Evolutionary conservation across 2,797 vertebrate genomes (phyloP).

Genomic region (Syngnathus rostellatus): DNA sequence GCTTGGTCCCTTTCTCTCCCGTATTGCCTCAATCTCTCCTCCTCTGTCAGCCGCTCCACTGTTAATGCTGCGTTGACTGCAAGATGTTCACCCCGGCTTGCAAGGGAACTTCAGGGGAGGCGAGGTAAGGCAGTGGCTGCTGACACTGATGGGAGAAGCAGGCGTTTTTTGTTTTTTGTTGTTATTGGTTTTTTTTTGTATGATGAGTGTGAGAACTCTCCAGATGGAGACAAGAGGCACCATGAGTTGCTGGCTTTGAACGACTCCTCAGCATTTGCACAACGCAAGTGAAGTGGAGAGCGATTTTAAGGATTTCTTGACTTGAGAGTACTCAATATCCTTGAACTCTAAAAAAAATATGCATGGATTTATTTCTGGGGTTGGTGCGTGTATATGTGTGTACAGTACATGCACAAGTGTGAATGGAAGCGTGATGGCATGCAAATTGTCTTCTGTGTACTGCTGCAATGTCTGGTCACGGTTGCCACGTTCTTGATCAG

Average conservation of each 20-base stretch:
- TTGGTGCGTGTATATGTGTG: conserved; percentile 12
- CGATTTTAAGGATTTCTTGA: not conserved
- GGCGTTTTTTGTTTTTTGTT: conserved; percentile 7
- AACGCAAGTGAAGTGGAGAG: conserved; percentile 12
- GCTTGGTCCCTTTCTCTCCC: conserved; percentile 15
- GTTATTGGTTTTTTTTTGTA: conserved; percentile 5
- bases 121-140: conserved; percentile 47
- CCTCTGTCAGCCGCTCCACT: conserved; percentile 37
- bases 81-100: conserved; percentile 61
- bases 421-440: conserved; percentile 8
- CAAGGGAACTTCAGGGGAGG: conserved; percentile 51
- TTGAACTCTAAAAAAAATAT: not conserved
- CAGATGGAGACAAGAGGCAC: conserved; percentile 38
- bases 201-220: conserved; percentile 47
- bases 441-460: conserved; percentile 23
- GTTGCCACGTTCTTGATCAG: conserved; percentile 21
- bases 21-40: conserved; percentile 20
- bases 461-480: conserved; percentile 36
- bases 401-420: not conserved
- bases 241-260: conserved; percentile 30
- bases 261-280: conserved; percentile 18
- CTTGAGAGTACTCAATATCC: conserved; percentile 4
- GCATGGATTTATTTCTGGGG: conserved; percentile 2
- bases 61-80: conserved; percentile 49
- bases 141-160: conserved; percentile 22